Conservation (phyloP, 2,888 invertebrate genomes). For the Alsophila aescularia region DNA sequence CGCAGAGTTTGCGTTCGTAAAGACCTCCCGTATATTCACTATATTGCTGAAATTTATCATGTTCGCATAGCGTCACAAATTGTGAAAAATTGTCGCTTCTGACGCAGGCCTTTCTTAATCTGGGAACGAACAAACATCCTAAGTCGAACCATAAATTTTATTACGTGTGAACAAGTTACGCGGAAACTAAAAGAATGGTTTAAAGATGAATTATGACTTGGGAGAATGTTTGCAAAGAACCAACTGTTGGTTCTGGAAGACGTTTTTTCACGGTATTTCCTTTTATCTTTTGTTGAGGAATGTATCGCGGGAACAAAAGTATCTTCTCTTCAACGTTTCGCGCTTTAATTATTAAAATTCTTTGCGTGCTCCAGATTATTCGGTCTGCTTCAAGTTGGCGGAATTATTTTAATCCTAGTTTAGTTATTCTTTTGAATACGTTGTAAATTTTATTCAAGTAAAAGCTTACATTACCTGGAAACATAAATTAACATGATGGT, state of each 20-base stretch:
- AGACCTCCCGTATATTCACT: slow-evolving; percentile 25
- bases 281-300: slow-evolving; percentile 19
- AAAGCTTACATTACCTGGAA: no score
- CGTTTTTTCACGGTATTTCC: slow-evolving; percentile 12
- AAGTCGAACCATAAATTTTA: slow-evolving; percentile 57
- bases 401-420: slow-evolving; percentile 1
- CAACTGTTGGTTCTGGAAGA: slow-evolving; percentile 29
- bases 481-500: no score
- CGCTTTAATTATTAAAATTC: slow-evolving; percentile 25
- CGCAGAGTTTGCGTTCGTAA: slow-evolving; percentile 17
- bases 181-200: slow-evolving; percentile 45
- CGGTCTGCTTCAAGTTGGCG: not conserved
- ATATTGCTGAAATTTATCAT: slow-evolving; percentile 43
- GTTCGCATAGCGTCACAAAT: slow-evolving; percentile 50
- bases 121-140: slow-evolving; percentile 34
- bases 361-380: slow-evolving; percentile 19
- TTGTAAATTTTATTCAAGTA: no score
- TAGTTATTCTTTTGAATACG: not conserved
- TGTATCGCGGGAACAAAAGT: slow-evolving; percentile 16
- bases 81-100: slow-evolving; percentile 54
- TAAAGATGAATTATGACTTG: slow-evolving; percentile 44
- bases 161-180: slow-evolving; percentile 43
- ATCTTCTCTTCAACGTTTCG: slow-evolving; percentile 13
- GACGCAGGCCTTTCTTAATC: slow-evolving; percentile 30
- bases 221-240: slow-evolving; percentile 32